Conservation (phyloP, 2,888 invertebrate genomes). For the Cephonodes hylas region DNA sequence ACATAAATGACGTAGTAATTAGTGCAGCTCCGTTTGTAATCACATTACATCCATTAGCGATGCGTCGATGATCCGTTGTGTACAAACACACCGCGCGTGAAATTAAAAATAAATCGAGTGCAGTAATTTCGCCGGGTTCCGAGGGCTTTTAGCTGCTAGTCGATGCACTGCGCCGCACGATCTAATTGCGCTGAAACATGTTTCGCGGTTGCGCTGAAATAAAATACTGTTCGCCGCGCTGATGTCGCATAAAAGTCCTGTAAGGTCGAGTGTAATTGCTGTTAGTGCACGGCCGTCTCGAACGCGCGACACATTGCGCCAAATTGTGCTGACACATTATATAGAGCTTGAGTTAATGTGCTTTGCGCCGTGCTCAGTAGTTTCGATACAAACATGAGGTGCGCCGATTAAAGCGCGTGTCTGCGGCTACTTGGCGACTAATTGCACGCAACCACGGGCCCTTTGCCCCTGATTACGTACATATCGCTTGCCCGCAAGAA, state of each 20-base stretch:
- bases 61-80: neutral
- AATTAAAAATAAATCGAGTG: neutral
- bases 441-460: too few relatives aligned
- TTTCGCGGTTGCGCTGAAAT: neutral
- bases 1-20: neutral
- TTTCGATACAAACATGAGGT: too few relatives aligned
- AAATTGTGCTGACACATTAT: neutral
- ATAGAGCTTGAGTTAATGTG: neutral
- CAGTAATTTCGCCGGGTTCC: neutral
- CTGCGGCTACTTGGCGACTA: too few relatives aligned
- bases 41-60: neutral
- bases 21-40: neutral
- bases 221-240: neutral
- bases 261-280: neutral
- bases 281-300: neutral
- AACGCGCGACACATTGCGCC: neutral
- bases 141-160: neutral
- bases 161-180: neutral
- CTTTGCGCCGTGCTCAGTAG: too few relatives aligned
- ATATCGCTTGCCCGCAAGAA: too few relatives aligned
- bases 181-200: neutral
- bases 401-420: too few relatives aligned
- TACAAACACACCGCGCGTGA: neutral
- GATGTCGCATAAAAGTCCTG: neutral
- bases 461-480: too few relatives aligned